Evolutionary conservation across 2,888 invertebrate genomes (phyloP).

Genomic region (Mythimna pallens): DNA sequence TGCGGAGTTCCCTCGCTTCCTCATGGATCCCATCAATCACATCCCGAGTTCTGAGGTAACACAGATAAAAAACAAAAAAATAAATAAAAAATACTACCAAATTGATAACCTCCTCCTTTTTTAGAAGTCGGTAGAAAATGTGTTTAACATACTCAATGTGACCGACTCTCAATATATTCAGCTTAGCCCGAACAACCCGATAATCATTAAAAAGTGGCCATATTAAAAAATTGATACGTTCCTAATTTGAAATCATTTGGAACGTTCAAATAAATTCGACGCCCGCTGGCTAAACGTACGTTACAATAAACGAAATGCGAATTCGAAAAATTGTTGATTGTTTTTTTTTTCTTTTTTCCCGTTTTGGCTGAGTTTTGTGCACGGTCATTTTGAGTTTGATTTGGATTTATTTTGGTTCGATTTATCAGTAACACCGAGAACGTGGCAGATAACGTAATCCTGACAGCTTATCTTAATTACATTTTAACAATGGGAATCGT

Average conservation of each 20-base stretch:
- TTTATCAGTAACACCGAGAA: not conserved
- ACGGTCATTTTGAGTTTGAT: slow-evolving; percentile 25
- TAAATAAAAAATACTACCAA: too few relatives aligned
- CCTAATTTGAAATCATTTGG: slow-evolving; percentile 79
- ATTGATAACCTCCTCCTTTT: too few relatives aligned
- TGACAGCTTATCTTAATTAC: too few relatives aligned
- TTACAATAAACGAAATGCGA: slow-evolving; percentile 78
- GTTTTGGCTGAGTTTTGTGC: slow-evolving; percentile 41
- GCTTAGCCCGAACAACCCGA: slow-evolving; percentile 54
- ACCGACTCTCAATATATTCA: slow-evolving; percentile 55
- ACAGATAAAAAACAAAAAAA: too few relatives aligned
- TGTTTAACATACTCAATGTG: slow-evolving; percentile 46
- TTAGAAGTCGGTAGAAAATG: slow-evolving; percentile 9
- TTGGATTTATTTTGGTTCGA: slow-evolving; percentile 4
- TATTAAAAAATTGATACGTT: slow-evolving; percentile 79
- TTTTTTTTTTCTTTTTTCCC: slow-evolving; percentile 40
- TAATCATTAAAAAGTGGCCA: slow-evolving; percentile 65
- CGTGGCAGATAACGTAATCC: not conserved
- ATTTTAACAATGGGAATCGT: too few relatives aligned
- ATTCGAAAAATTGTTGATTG: slow-evolving; percentile 64
- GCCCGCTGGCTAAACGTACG: slow-evolving; percentile 67
- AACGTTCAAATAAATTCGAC: slow-evolving; percentile 73
- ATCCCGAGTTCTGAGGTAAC: too few relatives aligned
- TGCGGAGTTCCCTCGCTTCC: too few relatives aligned
- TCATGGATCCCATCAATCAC: too few relatives aligned